phyloP scores from a whole-genome alignment of 2,797 vertebrate genomes.

The Apodemus agrarius region DNA sequence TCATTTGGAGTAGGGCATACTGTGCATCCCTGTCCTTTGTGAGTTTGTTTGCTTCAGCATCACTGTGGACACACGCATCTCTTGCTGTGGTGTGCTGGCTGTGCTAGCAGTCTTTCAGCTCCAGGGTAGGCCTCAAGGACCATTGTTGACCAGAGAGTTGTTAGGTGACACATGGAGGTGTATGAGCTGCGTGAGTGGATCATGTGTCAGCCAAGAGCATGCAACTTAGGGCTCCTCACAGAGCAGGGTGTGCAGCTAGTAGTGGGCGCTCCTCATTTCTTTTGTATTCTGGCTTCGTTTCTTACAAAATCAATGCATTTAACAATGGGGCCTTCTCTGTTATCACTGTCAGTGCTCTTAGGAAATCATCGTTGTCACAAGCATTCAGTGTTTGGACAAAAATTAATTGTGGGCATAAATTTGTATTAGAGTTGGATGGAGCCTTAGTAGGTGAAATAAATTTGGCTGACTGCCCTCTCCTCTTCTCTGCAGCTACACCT shows the following conservation, averaged over 20 bases:
- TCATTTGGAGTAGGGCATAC: neutral
- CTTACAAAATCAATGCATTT: conserved; percentile 8
- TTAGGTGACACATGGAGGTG: neutral
- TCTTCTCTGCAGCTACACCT: conserved; percentile 93
- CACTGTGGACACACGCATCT: neutral
- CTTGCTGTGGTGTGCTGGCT: neutral
- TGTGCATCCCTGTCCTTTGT: neutral
- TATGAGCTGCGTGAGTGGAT: neutral
- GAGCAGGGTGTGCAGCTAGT: neutral
- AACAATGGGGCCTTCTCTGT: neutral
- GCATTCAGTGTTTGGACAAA: neutral
- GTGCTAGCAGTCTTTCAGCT: neutral
- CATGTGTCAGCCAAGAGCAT: neutral
- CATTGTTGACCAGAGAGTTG: neutral
- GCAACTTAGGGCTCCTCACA: neutral
- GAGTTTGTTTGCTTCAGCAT: neutral
- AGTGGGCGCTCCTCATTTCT: neutral
- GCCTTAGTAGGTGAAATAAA: conserved; percentile 59
- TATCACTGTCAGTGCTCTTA: conserved; percentile 6
- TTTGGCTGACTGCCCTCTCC: conserved; percentile 48
- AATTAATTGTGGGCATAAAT: conserved; percentile 57
- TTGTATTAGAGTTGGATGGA: conserved; percentile 61
- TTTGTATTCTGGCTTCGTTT: neutral
- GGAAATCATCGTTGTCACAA: conserved; percentile 28
- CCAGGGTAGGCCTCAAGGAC: neutral